Evolutionary conservation across 92 coral and sea anemone genomes (phyloP).

Genomic region (Actinostola sp.): DNA sequence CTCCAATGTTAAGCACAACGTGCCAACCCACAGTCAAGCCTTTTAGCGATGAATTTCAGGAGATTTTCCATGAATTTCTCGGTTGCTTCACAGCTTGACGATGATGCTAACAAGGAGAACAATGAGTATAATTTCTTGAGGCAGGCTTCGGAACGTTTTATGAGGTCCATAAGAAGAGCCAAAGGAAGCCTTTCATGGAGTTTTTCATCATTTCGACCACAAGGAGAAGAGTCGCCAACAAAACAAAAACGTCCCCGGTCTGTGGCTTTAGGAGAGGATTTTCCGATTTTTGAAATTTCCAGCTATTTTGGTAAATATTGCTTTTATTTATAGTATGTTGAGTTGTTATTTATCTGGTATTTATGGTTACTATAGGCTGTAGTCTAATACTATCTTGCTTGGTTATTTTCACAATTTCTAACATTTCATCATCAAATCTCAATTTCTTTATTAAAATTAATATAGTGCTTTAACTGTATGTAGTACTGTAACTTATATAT

Average conservation of each 20-base stretch:
- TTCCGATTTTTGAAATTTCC: conserved; percentile 38
- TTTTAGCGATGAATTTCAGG: conserved; percentile 24
- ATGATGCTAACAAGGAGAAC: conserved; percentile 46
- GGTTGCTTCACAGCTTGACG: conserved; percentile 44
- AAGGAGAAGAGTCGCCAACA: conserved; percentile 21
- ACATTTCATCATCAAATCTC: no score
- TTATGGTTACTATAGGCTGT: no score
- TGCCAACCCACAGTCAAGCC: background rate
- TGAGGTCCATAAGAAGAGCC: conserved; percentile 68
- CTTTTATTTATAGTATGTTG: background rate
- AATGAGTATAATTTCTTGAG: conserved; percentile 65
- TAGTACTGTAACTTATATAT: no score
- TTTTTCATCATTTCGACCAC: conserved; percentile 54
- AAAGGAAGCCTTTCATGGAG: conserved; percentile 80
- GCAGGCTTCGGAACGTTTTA: conserved; percentile 70
- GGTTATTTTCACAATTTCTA: no score
- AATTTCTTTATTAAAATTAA: no score
- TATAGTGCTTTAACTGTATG: no score
- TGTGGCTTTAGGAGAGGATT: conserved; percentile 66
- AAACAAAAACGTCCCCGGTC: conserved; percentile 70
- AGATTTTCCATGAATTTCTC: conserved; percentile 36
- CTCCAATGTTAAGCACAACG: background rate
- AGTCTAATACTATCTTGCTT: no score
- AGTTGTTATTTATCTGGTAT: background rate
- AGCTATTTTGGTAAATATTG: conserved; percentile 45